These are phyloP conservation scores for Camponotus floridanus DNA, from an alignment of 1,140 invertebrate species.

Conservation along the genomic window DNA sequence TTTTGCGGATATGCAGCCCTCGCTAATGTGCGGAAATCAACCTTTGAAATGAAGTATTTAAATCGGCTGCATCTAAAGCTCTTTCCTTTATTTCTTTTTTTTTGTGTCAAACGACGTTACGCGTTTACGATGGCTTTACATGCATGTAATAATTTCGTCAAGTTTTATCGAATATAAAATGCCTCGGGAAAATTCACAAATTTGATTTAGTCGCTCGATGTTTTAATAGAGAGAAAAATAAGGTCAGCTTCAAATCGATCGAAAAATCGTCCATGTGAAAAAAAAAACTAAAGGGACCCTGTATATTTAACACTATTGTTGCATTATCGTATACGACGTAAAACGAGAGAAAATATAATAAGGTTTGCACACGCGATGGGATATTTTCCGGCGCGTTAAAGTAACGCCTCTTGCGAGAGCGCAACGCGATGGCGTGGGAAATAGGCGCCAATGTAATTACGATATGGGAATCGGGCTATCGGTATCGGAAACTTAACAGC, in stretches of 20 bases:
- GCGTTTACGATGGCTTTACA: no score
- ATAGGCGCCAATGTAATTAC: constrained; percentile 41
- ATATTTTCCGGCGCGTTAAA: constrained; percentile 14
- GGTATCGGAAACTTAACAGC: constrained; percentile 68
- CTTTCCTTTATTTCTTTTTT: neutral
- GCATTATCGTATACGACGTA: neutral
- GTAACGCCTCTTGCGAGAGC: constrained; percentile 2
- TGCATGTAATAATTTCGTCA: no score
- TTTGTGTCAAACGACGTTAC: neutral
- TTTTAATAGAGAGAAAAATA: neutral
- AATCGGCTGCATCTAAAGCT: neutral
- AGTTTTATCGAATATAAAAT: no score
- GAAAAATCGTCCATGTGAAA: neutral
- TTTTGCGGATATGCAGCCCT: neutral
- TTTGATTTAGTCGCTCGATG: neutral
- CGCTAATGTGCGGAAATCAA: neutral
- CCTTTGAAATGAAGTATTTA: neutral
- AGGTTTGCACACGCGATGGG: neutral
- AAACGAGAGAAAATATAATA: neutral
- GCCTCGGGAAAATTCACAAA: no score
- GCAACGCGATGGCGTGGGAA: constrained; percentile 7
- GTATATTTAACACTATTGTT: neutral
- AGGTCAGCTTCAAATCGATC: neutral
- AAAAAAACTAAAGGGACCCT: neutral
- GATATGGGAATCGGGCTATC: constrained; percentile 29